These are phyloP conservation scores for Halictus quadricinctus DNA, from an alignment of 2,888 invertebrate species.

Conservation along the genomic window DNA sequence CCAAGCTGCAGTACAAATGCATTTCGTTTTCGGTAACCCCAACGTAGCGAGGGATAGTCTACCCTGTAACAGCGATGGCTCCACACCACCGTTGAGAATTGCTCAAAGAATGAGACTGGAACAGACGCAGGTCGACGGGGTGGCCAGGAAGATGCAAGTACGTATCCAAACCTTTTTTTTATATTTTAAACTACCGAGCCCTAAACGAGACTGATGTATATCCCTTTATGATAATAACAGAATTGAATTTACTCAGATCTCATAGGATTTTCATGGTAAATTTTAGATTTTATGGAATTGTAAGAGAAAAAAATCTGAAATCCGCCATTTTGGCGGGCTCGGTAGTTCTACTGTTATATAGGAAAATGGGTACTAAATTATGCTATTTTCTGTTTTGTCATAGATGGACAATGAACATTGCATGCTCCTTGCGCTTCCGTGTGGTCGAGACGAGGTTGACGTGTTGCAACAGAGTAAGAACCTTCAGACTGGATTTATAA, in stretches of 20 bases:
- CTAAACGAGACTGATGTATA: too few species aligned
- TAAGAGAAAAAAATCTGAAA: too few species aligned
- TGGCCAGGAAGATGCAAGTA: slow-evolving; percentile 98
- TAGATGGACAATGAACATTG: slow-evolving; percentile 98
- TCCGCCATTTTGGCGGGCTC: too few species aligned
- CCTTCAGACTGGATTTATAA: slow-evolving; percentile 95
- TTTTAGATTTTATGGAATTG: too few species aligned
- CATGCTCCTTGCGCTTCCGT: slow-evolving; percentile 96
- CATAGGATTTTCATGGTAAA: too few species aligned
- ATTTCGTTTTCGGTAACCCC: slow-evolving; percentile 97
- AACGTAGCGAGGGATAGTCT: slow-evolving; percentile 94
- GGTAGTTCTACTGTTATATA: too few species aligned
- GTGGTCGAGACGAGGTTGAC: slow-evolving; percentile 97
- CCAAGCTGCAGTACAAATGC: slow-evolving; percentile 99
- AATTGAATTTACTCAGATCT: too few species aligned
- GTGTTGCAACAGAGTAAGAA: slow-evolving; percentile 96
- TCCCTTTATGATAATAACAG: too few species aligned
- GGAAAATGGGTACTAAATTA: neutral
- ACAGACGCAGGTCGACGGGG: slow-evolving; percentile 97
- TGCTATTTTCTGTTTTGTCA: neutral
- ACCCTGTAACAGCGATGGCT: slow-evolving; percentile 92
- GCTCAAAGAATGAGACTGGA: slow-evolving; percentile 99
- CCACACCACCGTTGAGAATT: slow-evolving; percentile 94
- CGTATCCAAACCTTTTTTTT: slow-evolving; percentile 61
- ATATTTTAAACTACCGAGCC: neutral